Conservation (phyloP, 2,113 vertebrate genomes). For the Campylomormyrus numenius region DNA sequence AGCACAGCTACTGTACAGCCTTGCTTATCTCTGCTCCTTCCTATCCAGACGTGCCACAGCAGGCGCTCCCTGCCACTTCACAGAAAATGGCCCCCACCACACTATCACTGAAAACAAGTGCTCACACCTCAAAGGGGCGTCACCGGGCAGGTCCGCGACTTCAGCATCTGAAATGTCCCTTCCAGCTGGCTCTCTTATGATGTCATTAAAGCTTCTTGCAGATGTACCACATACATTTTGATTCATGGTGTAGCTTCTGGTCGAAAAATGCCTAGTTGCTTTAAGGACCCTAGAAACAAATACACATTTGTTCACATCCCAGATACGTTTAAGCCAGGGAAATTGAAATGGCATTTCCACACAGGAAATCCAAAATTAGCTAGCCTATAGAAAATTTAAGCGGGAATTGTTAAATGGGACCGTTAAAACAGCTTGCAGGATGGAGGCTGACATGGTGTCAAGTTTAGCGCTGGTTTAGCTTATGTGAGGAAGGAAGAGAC, state of each 20-base stretch:
- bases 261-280: not conserved
- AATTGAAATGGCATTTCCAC: not conserved
- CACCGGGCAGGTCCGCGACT: slow-evolving; percentile 7
- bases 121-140: slow-evolving; percentile 5
- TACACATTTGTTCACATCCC: not conserved
- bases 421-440: not conserved
- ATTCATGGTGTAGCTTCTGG: not conserved
- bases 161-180: not conserved
- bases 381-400: not conserved
- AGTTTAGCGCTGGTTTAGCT: not conserved
- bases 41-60: not conserved
- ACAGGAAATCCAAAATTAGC: not conserved
- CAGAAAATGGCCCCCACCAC: not conserved
- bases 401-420: not conserved
- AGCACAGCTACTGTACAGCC: not conserved
- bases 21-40: slow-evolving; percentile 10
- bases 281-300: not conserved
- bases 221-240: not conserved
- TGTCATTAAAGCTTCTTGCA: not conserved
- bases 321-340: not conserved
- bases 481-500: not conserved
- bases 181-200: not conserved
- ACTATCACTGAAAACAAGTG: not conserved
- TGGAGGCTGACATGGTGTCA: not conserved
- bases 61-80: slow-evolving; percentile 8